These are phyloP conservation scores for Ennomos quercinarius DNA, from an alignment of 2,888 invertebrate genomes.

Conservation along the genomic window DNA sequence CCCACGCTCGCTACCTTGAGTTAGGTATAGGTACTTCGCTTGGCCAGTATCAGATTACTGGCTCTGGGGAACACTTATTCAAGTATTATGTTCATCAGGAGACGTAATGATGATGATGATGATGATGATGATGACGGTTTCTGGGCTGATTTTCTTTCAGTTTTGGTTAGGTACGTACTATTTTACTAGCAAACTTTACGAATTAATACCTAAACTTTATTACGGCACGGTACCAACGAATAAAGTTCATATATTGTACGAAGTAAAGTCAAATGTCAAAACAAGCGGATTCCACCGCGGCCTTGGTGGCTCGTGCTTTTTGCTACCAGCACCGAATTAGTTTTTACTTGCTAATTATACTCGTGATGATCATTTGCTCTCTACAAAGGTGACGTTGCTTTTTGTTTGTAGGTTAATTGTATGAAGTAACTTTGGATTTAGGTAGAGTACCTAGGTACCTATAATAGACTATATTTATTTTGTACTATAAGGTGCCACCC, in stretches of 20 bases:
- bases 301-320: constrained; percentile 48
- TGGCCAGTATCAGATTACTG: no score
- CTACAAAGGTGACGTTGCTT: constrained; percentile 24
- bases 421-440: constrained; percentile 22
- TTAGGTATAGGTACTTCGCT: no score
- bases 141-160: no score
- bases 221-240: neutral
- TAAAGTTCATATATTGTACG: neutral
- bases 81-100: no score
- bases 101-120: no score
- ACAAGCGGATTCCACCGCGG: constrained; percentile 20
- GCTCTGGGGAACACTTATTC: no score
- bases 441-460: neutral
- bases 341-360: constrained; percentile 49
- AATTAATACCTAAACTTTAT: no score
- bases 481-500: no score
- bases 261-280: constrained; percentile 20
- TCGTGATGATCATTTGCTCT: constrained; percentile 39
- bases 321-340: constrained; percentile 46
- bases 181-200: no score
- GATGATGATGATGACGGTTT: no score
- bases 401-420: constrained; percentile 24
- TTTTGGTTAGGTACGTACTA: no score
- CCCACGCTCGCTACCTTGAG: no score
- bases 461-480: neutral